phyloP scores from a whole-genome alignment of 2,888 invertebrate genomes.

The Microctonus hyperodae region DNA sequence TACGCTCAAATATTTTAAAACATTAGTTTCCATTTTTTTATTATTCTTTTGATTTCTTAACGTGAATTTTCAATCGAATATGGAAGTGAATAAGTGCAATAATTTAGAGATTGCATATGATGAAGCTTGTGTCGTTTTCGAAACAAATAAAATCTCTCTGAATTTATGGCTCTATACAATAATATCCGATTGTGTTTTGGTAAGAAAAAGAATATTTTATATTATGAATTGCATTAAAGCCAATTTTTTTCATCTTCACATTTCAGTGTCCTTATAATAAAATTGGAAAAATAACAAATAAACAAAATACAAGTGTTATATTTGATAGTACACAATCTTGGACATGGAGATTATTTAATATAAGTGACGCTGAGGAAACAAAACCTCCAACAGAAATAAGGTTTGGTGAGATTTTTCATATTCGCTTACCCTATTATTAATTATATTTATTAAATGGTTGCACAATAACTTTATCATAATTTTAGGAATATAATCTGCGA shows the following conservation, averaged over 20 bases:
- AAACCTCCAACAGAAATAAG: constrained; percentile 58
- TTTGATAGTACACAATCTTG: constrained; percentile 66
- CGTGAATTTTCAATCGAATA: constrained; percentile 23
- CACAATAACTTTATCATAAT: neutral
- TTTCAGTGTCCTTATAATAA: constrained; percentile 73
- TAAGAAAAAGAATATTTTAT: constrained; percentile 56
- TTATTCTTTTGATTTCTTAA: neutral
- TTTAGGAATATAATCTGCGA: constrained; percentile 70
- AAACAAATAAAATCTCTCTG: constrained; percentile 63
- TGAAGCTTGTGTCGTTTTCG: constrained; percentile 69
- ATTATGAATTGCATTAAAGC: neutral
- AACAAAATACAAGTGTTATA: constrained; percentile 61
- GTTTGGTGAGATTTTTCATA: constrained; percentile 36
- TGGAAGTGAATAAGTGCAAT: constrained; percentile 41
- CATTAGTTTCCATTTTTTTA: neutral
- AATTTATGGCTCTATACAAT: constrained; percentile 67
- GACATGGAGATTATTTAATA: constrained; percentile 68
- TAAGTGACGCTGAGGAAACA: constrained; percentile 64
- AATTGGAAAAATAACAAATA: constrained; percentile 60
- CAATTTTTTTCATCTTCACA: constrained; percentile 4
- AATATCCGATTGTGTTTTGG: constrained; percentile 75
- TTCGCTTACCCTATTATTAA: neutral
- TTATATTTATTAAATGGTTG: neutral
- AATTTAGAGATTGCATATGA: constrained; percentile 67
- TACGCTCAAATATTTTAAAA: neutral